Evolutionary conservation across 2,113 vertebrate species (phyloP), one percentile per base, ranked within the genome.

Genomic region (Notarius quadriscutis): DNA sequence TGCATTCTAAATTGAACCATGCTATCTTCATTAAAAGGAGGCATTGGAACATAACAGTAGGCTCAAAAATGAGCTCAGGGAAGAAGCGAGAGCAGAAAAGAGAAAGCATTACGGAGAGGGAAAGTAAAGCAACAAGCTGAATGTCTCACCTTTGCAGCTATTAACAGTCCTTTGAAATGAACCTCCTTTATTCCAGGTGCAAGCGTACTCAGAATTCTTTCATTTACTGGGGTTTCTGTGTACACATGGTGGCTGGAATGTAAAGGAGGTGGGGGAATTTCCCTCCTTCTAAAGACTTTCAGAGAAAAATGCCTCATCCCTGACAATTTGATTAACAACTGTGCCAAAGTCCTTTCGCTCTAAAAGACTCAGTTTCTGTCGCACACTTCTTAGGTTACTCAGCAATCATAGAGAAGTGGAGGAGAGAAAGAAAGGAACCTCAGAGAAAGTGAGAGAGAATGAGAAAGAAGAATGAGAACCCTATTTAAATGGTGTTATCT

Each of bases 251-350:
- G 53, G 51, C 58, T 81, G 53, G 84, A 81, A 84, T 48, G 81
- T 60, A 74, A 67, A 17, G 77, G 79, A 27, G 25, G 50, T 6
- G 62, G 18, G 65, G 67, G 78, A 74, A 88, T 87, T 87, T 79
- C 78, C 72, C 92, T 92, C 89, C 90, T 41, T 41, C 91, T 93
- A 89, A 92, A 93, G 89, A 91, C 86, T 88, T 89, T 87, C 91
- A 90, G 91, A 94, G 92, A 94, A 92, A 93, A 94, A 92, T 89
- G 93, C 91, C 92, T 93, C 94, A 93, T 93, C 93, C 92, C 92
- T 93, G 93, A 95, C 93, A 89, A 93, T 94, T 95, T 95, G 94
- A 96, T 96, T 95, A 95, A 95, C 93, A 94, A 92, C 90, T 92
- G 92, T 88, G 91, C 92, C 92, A 92, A 90, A 91, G 92, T 87